Evolutionary conservation across 2,888 invertebrate genomes (phyloP).

Genomic region (Harmothoe impar): DNA sequence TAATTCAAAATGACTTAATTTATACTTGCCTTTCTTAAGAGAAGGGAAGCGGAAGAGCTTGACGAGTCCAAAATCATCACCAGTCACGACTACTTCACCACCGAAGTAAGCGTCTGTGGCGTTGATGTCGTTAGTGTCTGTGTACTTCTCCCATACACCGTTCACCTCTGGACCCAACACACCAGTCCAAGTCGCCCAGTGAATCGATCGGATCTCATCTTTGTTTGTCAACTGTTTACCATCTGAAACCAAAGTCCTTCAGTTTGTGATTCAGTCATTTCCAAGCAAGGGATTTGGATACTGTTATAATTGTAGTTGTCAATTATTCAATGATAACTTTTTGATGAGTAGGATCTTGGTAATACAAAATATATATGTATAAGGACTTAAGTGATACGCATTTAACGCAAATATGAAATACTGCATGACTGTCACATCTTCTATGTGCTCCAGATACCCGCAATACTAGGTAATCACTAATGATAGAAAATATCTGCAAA

Average conservation of each 20-base stretch:
- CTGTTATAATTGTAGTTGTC: neutral
- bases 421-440: too few relatives aligned
- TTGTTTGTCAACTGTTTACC: conserved; percentile 82
- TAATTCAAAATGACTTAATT: too few relatives aligned
- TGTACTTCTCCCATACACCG: conserved; percentile 84
- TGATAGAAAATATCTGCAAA: too few relatives aligned
- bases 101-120: conserved; percentile 81
- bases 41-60: conserved; percentile 83
- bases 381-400: neutral
- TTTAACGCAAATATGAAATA: too few relatives aligned
- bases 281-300: neutral
- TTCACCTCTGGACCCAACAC: conserved; percentile 83
- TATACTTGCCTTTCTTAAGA: conserved; percentile 82
- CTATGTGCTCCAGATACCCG: too few relatives aligned
- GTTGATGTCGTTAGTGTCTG: conserved; percentile 83
- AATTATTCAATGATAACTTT: neutral
- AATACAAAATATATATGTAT: too few relatives aligned
- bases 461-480: too few relatives aligned
- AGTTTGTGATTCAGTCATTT: neutral
- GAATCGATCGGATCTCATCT: conserved; percentile 80
- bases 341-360: too few relatives aligned
- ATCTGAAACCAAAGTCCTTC: conserved; percentile 75
- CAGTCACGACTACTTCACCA: conserved; percentile 80
- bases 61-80: conserved; percentile 83
- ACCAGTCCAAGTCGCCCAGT: conserved; percentile 82